Evolutionary conservation across 1,140 invertebrate species (phyloP).

Genomic region (Drosophila kohkoa): DNA sequence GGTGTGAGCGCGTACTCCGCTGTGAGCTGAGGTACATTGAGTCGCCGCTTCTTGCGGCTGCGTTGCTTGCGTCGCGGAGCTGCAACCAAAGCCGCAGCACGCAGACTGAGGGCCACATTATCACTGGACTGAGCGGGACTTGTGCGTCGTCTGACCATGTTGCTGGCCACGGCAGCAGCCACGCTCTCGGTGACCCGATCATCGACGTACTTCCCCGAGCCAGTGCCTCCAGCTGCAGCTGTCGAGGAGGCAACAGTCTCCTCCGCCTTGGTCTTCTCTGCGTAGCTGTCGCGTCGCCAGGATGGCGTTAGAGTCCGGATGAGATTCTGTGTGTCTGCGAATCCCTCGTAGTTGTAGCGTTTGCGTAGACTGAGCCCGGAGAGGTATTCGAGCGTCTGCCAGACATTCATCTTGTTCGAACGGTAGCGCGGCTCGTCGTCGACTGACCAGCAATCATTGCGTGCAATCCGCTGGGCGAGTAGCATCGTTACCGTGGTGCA

Average conservation of each 20-base stretch:
- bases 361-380: conserved; percentile 74
- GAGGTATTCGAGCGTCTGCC: conserved; percentile 80
- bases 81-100: background rate
- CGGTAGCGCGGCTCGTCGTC: conserved; percentile 76
- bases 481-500: conserved; percentile 82
- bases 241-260: conserved; percentile 8
- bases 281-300: conserved; percentile 76
- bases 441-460: conserved; percentile 82
- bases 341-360: conserved; percentile 80
- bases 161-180: conserved; percentile 27
- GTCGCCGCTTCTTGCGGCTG: conserved; percentile 11
- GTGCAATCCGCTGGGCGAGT: conserved; percentile 77
- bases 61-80: conserved; percentile 30
- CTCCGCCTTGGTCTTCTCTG: conserved; percentile 67
- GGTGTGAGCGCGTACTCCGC: conserved; percentile 71
- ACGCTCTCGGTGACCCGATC: conserved; percentile 41
- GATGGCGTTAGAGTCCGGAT: conserved; percentile 76
- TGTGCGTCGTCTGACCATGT: conserved; percentile 19
- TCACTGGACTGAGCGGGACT: conserved; percentile 52
- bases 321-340: conserved; percentile 71
- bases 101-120: conserved; percentile 14
- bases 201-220: conserved; percentile 44
- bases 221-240: background rate
- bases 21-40: conserved; percentile 14
- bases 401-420: conserved; percentile 83